These are phyloP conservation scores for Lordiphosa collinella DNA, from an alignment of 1,140 invertebrate species.

Conservation along the genomic window DNA sequence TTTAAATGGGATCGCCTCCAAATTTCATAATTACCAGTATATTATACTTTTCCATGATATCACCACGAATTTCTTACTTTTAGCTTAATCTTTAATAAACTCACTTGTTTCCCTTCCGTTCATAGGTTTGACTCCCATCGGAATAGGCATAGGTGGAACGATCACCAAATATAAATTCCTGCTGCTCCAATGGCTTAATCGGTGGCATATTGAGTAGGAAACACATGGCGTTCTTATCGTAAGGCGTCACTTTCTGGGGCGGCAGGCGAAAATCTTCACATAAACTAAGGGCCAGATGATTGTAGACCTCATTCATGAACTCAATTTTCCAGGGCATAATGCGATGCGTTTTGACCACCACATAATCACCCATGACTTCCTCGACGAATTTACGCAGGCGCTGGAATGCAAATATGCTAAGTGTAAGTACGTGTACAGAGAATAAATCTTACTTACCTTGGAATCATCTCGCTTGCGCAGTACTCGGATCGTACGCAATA, in stretches of 20 bases:
- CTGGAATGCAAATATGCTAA: conserved; percentile 2
- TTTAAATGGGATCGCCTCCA: too few relatives aligned
- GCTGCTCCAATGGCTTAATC: conserved; percentile 32
- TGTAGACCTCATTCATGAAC: conserved; percentile 75
- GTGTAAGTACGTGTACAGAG: too few relatives aligned
- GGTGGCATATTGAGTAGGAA: conserved; percentile 29
- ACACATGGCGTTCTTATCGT: conserved; percentile 52
- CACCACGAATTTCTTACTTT: too few relatives aligned
- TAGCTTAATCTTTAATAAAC: too few relatives aligned
- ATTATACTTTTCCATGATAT: too few relatives aligned
- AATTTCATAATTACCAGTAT: too few relatives aligned
- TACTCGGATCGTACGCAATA: conserved; percentile 40
- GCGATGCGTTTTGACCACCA: conserved; percentile 59
- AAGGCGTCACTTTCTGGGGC: conserved; percentile 25
- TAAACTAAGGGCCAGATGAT: conserved; percentile 56
- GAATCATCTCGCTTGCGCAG: conserved; percentile 35
- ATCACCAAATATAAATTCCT: conserved; percentile 54
- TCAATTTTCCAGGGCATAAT: conserved; percentile 73
- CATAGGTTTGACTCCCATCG: background rate
- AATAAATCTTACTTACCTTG: conserved; percentile 23
- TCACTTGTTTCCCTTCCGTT: conserved; percentile 33
- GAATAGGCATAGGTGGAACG: conserved; percentile 40
- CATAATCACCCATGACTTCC: conserved; percentile 63
- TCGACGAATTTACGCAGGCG: conserved; percentile 48
- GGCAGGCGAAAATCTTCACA: conserved; percentile 42